Evolutionary conservation across 2,888 invertebrate species (phyloP), one percentile per base, ranked within the genome.

Genomic region (Cynaeus angustus): DNA sequence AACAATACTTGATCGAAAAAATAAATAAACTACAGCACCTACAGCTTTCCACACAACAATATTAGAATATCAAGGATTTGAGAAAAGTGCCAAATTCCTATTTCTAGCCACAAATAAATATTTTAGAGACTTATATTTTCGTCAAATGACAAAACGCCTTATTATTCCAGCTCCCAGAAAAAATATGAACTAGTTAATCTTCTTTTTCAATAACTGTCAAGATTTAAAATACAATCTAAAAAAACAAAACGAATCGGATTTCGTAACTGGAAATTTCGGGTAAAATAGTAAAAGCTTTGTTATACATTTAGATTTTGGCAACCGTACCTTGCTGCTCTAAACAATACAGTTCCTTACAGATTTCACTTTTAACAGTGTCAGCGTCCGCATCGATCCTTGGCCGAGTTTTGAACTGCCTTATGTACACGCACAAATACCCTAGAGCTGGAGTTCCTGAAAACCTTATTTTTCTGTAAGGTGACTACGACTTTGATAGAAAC

Each of bases 311-410:
- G n/a, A 33, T 4, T 4, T n/a, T 33, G 33, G 33, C 33, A 33
- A 21, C 21, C 21, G 4, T 21, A 21, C 21, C 21, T n/a, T n/a
- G n/a, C n/a, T 21, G 21, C 21, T 21, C 21, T 21, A 4, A 21
- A 33, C 33, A 33, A 33, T 33, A 33, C 9, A 33, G 33, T 43
- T 37, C 41, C 1, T 21, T 21, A 16, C 30, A 65, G 55, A 45
- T 65, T 65, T 65, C 65, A 65, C 65, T 65, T 65, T 65, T 53
- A n/a, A 43, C 37, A 28, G 64, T 64, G 38, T 30, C 59, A 43
- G 46, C 33, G 56, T 56, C 37, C 37, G 46, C 43, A 65, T 65
- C 65, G 65, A 65, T 65, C 53, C 65, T 65, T 65, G 65, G 43
- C 65, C 65, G 53, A 65, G 45, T 65, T 65, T 61, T 33, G 43